Base-by-base conservation (phyloP, 2,113 vertebrate genomes). In the Muntiacus reevesi region DNA sequence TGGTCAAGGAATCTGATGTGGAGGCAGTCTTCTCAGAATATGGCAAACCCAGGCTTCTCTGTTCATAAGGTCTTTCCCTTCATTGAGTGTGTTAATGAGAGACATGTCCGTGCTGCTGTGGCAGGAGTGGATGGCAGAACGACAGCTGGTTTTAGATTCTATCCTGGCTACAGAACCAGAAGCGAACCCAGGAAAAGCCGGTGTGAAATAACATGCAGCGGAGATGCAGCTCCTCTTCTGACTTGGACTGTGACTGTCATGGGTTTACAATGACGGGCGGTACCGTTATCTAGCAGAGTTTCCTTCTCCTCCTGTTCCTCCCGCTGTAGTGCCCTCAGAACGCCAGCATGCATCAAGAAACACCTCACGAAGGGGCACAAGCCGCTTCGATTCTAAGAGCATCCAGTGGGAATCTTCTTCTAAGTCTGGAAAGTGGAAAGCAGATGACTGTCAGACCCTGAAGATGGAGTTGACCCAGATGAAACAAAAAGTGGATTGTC, bases 31-130 rank as follows among this genome's bases (percentile, higher is more conserved):
- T 99, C 98, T 98, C 99, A 60, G 99, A 99, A 97, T 99, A 99
- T 2, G 99, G 99, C 95, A 99, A 99, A 98, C 99, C 99, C 99
- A 8, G 99, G 99, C 92, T 99, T 99, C 98, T 99, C 99, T 3
- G 99, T 99, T 87, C 99, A 99, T 99, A 99, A 99, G 98, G 99
- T 99, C 97, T 99, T 99, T 97, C 99, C 99, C 97, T 99, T 99
- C 7, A 99, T 99, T 67, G 99, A 99, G 74, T 99, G 98, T 84
- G 98, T 99, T 97, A 99, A 99, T 11, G 99, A 99, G 98, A 98
- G 99, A 96, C 99, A 99, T 64, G 99, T 99, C 60, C 99, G 99
- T 0, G 57, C 99, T 3, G 99, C 99, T 0, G 99, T 99, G 11
- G 95, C 92, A 1, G 99, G 99, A 23, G 99, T 99, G 95, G 99